Evolutionary conservation across 2,113 vertebrate genomes (phyloP), one percentile per base, ranked within the genome.

Genomic region (Tetrax tetrax): DNA sequence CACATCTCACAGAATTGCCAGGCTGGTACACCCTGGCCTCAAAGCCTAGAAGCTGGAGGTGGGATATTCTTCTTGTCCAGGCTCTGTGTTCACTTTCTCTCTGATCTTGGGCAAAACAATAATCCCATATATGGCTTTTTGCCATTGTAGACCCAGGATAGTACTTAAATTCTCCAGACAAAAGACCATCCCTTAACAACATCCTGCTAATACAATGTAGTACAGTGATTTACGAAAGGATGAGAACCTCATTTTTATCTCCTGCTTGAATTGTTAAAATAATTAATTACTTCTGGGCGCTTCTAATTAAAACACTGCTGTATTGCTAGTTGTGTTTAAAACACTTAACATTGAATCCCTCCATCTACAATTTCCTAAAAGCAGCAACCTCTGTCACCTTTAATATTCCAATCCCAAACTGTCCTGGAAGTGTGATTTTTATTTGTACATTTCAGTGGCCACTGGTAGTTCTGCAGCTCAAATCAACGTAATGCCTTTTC

Each of bases 241-340:
- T 25, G 56, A 74, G 65, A 90, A 66, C 23, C 12, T 86, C 2
- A 56, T 86, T 96, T 95, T 78, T 80, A 56, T 43, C 43, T 96
- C 23, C 47, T 80, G 12, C 61, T 70, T 64, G 61, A 91, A 65
- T 57, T 87, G 47, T 65, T 90, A 83, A 86, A 91, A 87, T 56
- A 77, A 84, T 85, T 92, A 83, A 83, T 81, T 83, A 77, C 43
- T 75, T 91, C 43, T 64, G 37, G 48, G 24, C 17, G 63, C 16
- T 83, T 87, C 86, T 93, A 96, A 97, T 89, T 92, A 91, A 88
- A 94, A 57, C 38, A 76, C 23, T 41, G 12, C 37, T 48, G 21
- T 82, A 77, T 69, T 80, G 8, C 25, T 72, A 70, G 47, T 50
- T 90, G 68, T 51, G 57, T 87, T 87, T 84, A 57, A 89, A 97